Base-by-base conservation (phyloP, 1,140 invertebrate genomes). In the Drosophila rufa region DNA sequence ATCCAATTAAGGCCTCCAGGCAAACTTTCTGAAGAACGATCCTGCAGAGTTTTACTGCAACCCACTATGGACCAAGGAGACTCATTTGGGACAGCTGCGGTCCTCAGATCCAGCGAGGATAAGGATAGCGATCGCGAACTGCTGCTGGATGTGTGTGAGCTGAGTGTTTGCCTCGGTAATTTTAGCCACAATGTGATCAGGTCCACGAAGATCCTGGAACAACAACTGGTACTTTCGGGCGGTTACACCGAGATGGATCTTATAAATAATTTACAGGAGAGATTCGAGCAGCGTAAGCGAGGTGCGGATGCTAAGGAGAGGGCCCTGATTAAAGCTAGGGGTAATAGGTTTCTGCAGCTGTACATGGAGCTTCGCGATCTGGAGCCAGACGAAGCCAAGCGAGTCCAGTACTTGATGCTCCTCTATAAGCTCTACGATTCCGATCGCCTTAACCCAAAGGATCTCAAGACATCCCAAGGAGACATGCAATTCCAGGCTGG, bases 301-400 rank as follows among this genome's bases (percentile, higher is more conserved):
- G 4, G 4, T 2, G 19, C 17, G 4, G 46, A 67, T 53, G 8
- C 15, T 1, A 19, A 53, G 11, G 38, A 57, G 0, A 22, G 8
- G 2, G 5, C 8, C 9, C 17, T 73, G 3, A 36, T 45, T 11
- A 46, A 74, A 7, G 14, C 42, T 1, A 48, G 71, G 3, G 15
- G 42, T 3, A 50, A 61, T 17, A 30, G 82, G 1, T 75, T 89
- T 15, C 33, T 71, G 9, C 59, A 68, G 43, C 48, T 89, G 0
- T 78, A 78, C 33, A 46, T 67, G 14, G 36, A 74, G 25, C 25
- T 87, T 8, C 2, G 33, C 0, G 59, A 67, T 1, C 7, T 64
- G 1, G 68, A 75, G 14, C 45, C 27, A 2, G 42, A 74, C 22
- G 46, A 75, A 7, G 0, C 2, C 0, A 64, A 38, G 17, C 33